These are phyloP conservation scores for Hydriomena furcata DNA, from an alignment of 2,888 invertebrate species.

Conservation along the genomic window DNA sequence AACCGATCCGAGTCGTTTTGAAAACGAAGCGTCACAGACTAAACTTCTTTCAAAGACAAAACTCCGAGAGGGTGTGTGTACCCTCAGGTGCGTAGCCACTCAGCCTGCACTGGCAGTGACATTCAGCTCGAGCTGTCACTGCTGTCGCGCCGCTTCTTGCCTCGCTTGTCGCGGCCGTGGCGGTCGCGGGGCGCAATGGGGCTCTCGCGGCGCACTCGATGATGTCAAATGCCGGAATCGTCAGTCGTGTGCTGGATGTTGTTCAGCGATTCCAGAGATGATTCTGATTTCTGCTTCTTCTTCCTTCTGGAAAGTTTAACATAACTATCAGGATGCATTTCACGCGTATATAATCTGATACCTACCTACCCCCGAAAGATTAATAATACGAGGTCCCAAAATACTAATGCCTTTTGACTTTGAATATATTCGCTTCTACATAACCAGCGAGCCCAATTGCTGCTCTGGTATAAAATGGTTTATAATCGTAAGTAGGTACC, in stretches of 20 bases:
- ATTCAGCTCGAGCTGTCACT: conserved; percentile 46
- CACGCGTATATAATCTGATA: no score
- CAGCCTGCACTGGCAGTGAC: conserved; percentile 4
- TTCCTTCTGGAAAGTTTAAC: conserved; percentile 50
- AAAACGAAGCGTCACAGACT: no score
- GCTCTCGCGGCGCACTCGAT: conserved; percentile 69
- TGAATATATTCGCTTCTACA: no score
- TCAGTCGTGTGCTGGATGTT: conserved; percentile 76
- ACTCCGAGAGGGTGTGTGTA: no score
- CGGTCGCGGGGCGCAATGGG: conserved; percentile 45
- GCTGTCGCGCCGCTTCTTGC: conserved; percentile 57
- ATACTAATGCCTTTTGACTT: no score
- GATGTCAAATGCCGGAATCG: conserved; percentile 81
- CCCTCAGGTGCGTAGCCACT: no score
- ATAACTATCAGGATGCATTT: not conserved
- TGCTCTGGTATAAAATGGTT: no score
- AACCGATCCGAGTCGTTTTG: no score
- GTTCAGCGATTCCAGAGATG: conserved; percentile 71
- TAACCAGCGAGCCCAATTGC: no score
- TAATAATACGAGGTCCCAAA: no score
- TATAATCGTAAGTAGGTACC: not conserved
- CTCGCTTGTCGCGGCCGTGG: conserved; percentile 56
- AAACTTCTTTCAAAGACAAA: no score
- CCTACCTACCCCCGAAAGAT: no score
- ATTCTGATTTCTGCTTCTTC: conserved; percentile 71